Percentiles rank a stretch among this genome's conserved stretches.
phyloP scores from a whole-genome alignment of 2,797 vertebrate genomes.

The Labroides dimidiatus region DNA sequence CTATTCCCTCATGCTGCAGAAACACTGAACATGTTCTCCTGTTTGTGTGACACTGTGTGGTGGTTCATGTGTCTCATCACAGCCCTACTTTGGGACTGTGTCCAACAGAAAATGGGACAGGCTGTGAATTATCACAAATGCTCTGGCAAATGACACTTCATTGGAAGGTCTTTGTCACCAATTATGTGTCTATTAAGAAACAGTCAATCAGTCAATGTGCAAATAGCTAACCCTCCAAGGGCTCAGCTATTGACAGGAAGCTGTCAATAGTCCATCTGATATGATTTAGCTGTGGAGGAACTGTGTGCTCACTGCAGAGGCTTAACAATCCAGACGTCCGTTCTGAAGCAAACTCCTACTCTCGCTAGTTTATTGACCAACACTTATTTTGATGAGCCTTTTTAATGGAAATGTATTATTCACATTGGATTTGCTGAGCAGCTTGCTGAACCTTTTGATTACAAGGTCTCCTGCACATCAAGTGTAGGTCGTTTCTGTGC shows the following conservation, averaged over 20 bases:
- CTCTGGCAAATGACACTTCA: conserved; percentile 91
- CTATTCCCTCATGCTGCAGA: conserved; percentile 54
- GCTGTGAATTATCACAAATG: conserved; percentile 88
- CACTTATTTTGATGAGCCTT: conserved; percentile 73
- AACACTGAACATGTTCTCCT: conserved; percentile 62
- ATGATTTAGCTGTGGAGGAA: conserved; percentile 88
- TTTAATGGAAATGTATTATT: conserved; percentile 71
- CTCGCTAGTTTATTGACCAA: conserved; percentile 63
- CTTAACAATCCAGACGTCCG: conserved; percentile 64
- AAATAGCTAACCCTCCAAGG: conserved; percentile 91
- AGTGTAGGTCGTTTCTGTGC: conserved; percentile 41
- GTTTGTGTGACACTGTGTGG: conserved; percentile 65
- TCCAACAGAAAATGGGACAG: conserved; percentile 87
- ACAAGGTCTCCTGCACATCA: conserved; percentile 42
- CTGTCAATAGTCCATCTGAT: conserved; percentile 93
- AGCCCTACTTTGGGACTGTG: conserved; percentile 79
- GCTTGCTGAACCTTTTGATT: conserved; percentile 57
- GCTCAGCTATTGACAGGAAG: conserved; percentile 90
- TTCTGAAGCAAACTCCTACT: conserved; percentile 58
- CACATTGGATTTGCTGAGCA: conserved; percentile 43
- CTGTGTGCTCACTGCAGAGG: conserved; percentile 83
- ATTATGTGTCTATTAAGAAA: conserved; percentile 99
- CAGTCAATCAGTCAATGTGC: conserved; percentile 96
- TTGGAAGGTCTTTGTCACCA: conserved; percentile 98
- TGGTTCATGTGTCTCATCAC: conserved; percentile 74